These are phyloP conservation scores for Chrysemys picta DNA, from an alignment of 2,113 vertebrate genomes.

Conservation along the genomic window DNA sequence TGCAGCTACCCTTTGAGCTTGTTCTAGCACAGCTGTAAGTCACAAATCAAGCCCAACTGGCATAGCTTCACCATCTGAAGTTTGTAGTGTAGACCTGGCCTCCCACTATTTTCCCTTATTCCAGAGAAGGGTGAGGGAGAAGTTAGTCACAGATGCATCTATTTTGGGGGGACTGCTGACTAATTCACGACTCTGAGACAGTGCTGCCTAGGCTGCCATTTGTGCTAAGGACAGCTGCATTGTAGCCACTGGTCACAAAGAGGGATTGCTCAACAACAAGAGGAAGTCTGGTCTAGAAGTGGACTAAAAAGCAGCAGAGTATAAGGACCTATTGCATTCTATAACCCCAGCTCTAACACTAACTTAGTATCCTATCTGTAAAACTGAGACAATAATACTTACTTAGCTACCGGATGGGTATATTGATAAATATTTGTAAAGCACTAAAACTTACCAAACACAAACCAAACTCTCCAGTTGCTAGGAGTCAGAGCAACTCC, in stretches of 20 bases:
- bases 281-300: not conserved
- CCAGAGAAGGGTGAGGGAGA: not conserved
- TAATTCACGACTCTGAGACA: not conserved
- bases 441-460: conserved; percentile 49
- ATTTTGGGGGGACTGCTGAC: not conserved
- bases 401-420: not conserved
- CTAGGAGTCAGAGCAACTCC: not conserved
- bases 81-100: not conserved
- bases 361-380: not conserved
- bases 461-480: conserved; percentile 23
- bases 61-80: not conserved
- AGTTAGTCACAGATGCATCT: not conserved
- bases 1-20: not conserved
- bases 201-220: not conserved
- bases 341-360: not conserved
- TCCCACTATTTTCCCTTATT: not conserved
- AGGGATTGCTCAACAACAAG: not conserved
- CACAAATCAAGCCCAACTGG: not conserved
- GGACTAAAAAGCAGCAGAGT: not conserved
- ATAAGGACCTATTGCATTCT: not conserved
- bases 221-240: not conserved
- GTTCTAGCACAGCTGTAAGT: not conserved
- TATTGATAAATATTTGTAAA: conserved; percentile 29
- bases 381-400: not conserved
- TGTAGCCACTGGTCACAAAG: not conserved